Evolutionary conservation across 64 coral and sea anemone species (phyloP).

Genomic region (Pocillopora verrucosa): DNA sequence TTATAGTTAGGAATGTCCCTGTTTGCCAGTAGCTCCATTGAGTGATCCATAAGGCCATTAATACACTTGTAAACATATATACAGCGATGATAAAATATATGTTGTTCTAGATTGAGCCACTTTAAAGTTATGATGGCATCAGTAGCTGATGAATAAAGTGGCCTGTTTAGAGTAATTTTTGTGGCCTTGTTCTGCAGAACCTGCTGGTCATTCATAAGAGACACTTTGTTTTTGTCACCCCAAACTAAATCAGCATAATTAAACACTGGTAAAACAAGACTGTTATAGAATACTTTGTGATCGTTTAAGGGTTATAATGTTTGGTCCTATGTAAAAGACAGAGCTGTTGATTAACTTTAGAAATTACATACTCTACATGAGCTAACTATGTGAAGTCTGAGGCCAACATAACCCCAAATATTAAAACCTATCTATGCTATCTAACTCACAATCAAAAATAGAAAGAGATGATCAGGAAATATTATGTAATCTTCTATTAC

Average conservation of each 20-base stretch:
- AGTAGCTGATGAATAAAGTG: slow-evolving; percentile 15
- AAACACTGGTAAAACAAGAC: no score
- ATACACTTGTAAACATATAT: no score
- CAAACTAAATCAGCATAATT: slow-evolving; percentile 1
- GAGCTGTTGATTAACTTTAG: slow-evolving; percentile 2
- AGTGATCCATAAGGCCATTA: no score
- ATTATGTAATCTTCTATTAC: no score
- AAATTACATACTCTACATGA: slow-evolving; percentile 18
- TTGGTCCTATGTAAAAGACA: not conserved
- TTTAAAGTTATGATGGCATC: slow-evolving; percentile 11
- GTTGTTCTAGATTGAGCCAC: slow-evolving; percentile 26
- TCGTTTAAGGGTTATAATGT: no score
- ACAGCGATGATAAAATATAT: not conserved
- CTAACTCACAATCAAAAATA: no score
- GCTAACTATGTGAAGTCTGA: not conserved
- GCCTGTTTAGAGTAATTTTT: slow-evolving; percentile 30
- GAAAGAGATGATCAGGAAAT: no score
- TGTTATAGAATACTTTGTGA: no score
- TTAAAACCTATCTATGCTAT: not conserved
- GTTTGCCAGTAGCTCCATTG: not conserved
- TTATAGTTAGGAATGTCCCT: slow-evolving; percentile 8
- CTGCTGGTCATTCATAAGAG: slow-evolving; percentile 1
- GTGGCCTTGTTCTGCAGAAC: not conserved
- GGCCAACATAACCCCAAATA: slow-evolving; percentile 18
- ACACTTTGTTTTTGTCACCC: not conserved